A percentile compares a stretch with the other conserved stretches of the same genome.
Evolutionary conservation across 2,113 vertebrate species (phyloP).

Genomic region (Syrmaticus mikado): DNA sequence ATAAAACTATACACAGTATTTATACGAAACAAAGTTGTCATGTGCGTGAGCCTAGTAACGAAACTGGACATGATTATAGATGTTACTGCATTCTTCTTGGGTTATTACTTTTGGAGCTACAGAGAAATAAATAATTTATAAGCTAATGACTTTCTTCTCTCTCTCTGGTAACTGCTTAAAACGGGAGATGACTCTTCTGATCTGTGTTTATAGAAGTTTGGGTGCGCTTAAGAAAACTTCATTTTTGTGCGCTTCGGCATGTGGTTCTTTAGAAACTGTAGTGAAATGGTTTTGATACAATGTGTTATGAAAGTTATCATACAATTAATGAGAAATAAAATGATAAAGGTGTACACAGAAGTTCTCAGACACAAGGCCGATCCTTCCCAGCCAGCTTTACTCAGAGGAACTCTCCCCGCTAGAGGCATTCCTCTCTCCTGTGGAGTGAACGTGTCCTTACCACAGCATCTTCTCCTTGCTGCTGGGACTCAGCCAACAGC

Average conservation of each 20-base stretch:
- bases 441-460: rapidly evolving
- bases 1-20: constrained; percentile 60
- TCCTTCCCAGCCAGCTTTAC: neutral
- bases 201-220: neutral
- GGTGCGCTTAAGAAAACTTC: neutral
- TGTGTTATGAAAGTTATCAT: neutral
- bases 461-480: neutral
- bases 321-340: neutral
- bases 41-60: constrained; percentile 4
- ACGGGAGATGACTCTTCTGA: neutral
- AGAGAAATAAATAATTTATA: constrained; percentile 38
- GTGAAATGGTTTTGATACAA: neutral
- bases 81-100: neutral
- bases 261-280: neutral
- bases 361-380: neutral
- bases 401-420: neutral
- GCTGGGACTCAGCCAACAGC: neutral
- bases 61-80: neutral
- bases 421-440: neutral
- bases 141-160: neutral
- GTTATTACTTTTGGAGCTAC: neutral
- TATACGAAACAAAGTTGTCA: constrained; percentile 27
- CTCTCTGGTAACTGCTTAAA: neutral
- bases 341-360: neutral
- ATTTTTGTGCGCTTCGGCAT: neutral